Conservation (phyloP, 2,113 vertebrate species). For the Sarotherodon lohbergeri region DNA sequence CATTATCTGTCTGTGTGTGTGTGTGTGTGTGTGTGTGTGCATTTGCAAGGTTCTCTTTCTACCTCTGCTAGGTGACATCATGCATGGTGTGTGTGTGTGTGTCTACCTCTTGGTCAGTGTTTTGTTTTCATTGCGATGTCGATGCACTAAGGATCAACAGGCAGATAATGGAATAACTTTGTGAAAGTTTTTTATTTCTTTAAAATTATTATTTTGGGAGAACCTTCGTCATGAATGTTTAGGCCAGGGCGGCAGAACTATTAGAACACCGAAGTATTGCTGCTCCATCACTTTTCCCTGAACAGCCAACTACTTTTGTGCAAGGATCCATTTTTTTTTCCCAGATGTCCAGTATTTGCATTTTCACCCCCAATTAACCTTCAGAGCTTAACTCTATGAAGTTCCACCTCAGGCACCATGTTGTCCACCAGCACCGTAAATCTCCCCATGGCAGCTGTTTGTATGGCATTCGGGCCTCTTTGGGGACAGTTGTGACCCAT, state of each 20-base stretch:
- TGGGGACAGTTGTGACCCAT: neutral
- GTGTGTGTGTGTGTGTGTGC: no score
- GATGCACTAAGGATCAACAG: neutral
- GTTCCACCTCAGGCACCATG: neutral
- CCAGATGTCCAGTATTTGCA: neutral
- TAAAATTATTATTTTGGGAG: neutral
- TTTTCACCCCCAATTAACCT: neutral
- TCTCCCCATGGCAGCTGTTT: neutral
- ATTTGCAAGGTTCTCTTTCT: no score
- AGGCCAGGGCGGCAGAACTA: neutral
- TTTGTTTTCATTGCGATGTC: slow-evolving; percentile 54
- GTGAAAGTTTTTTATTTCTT: neutral
- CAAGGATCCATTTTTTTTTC: neutral
- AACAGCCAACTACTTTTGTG: neutral
- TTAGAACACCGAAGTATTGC: neutral
- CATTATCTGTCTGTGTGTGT: no score
- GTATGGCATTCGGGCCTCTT: neutral
- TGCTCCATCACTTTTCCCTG: neutral
- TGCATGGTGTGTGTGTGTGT: slow-evolving; percentile 43
- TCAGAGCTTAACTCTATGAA: neutral
- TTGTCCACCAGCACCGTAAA: neutral
- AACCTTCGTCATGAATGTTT: neutral
- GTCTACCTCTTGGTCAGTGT: slow-evolving; percentile 40
- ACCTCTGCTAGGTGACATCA: slow-evolving; percentile 33
- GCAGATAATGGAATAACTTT: neutral